A percentile compares a stretch with the other conserved stretches of the same genome.
Evolutionary conservation across 2,113 vertebrate species (phyloP).

Genomic region (Xyrauchen texanus): DNA sequence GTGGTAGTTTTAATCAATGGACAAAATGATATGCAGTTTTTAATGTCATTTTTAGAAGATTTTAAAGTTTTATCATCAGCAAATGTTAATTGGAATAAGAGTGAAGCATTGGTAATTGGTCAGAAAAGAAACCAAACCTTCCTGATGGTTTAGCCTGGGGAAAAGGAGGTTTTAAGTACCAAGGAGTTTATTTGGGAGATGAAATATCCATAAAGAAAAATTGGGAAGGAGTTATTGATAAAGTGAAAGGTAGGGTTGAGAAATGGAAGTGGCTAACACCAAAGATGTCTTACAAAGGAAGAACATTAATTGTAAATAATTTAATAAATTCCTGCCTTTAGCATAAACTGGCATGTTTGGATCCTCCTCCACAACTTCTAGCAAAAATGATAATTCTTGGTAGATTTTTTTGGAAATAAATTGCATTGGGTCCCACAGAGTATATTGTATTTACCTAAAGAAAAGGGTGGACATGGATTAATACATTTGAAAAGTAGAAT

Average conservation of each 20-base stretch:
- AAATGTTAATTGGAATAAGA: neutral
- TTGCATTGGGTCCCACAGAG: too few species aligned
- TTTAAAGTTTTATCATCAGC: neutral
- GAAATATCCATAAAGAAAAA: neutral
- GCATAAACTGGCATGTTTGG: neutral
- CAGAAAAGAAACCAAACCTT: neutral
- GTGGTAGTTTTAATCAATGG: neutral
- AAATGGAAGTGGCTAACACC: neutral
- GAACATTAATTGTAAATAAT: neutral
- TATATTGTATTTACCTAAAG: too few species aligned
- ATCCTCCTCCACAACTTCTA: neutral
- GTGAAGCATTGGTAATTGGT: constrained; percentile 3
- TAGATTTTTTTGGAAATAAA: neutral
- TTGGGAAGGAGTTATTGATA: neutral
- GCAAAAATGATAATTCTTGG: neutral
- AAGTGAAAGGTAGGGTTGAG: neutral
- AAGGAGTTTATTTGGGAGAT: neutral
- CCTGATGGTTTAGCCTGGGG: neutral
- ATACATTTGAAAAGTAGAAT: too few species aligned
- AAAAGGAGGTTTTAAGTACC: too few species aligned
- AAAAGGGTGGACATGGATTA: too few species aligned
- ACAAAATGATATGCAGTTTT: neutral
- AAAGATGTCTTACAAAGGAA: neutral
- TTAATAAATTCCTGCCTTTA: neutral
- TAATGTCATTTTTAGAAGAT: neutral